These are phyloP conservation scores for Umimayanthus kanabou DNA, from an alignment of 92 coral and sea anemone species.

Conservation along the genomic window DNA sequence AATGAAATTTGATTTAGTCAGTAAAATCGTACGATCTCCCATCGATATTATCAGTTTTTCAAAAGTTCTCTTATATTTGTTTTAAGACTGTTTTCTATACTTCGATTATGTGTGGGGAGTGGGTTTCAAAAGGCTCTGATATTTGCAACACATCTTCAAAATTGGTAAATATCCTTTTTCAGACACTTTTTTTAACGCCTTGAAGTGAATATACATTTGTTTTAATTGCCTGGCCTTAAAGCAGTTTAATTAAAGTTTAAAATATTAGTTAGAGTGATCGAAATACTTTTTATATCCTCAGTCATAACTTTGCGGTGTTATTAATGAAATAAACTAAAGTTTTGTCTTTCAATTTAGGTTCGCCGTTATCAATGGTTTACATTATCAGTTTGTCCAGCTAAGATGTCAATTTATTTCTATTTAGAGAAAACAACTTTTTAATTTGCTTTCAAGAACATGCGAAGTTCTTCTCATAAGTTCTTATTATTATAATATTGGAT, in stretches of 20 bases:
- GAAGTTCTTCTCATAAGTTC: not conserved
- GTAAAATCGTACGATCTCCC: conserved; percentile 10
- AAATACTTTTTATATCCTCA: not conserved
- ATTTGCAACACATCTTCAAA: not conserved
- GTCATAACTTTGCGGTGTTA: not conserved
- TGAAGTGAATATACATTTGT: not conserved
- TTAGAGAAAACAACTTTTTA: not conserved
- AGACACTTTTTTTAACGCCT: not conserved
- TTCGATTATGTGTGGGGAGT: not conserved
- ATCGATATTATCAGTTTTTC: not conserved
- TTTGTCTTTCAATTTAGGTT: not conserved
- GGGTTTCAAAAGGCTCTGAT: not conserved
- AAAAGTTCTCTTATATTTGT: not conserved
- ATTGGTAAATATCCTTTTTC: not conserved
- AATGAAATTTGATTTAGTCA: not conserved
- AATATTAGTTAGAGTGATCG: not conserved
- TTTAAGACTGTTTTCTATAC: not conserved
- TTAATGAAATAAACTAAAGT: not conserved
- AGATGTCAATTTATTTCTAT: not conserved
- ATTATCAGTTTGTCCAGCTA: not conserved
- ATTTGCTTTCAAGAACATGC: not conserved
- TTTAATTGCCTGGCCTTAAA: not conserved
- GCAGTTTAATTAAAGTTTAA: conserved; percentile 12
- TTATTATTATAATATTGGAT: not conserved
- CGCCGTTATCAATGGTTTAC: not conserved